Evolutionary conservation across 2,888 invertebrate genomes (phyloP).

Genomic region (Zootermopsis nevadensis): DNA sequence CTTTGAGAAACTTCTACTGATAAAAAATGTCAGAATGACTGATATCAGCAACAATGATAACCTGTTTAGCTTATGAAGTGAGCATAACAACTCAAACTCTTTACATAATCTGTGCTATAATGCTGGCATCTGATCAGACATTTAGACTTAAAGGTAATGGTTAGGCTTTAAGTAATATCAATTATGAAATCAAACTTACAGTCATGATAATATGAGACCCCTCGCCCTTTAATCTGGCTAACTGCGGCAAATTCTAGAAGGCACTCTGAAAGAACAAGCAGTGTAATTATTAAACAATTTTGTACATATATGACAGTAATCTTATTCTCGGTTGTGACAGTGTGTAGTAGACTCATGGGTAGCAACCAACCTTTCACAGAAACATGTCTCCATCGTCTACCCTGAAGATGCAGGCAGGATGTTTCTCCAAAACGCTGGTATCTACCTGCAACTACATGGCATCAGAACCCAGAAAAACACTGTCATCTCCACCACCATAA

Average conservation of each 20-base stretch:
- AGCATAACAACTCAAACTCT: not conserved
- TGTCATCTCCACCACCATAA: too few relatives aligned
- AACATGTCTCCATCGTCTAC: too few relatives aligned
- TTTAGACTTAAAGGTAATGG: not conserved
- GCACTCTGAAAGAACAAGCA: slow-evolving; percentile 1
- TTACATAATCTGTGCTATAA: not conserved
- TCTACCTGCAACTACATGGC: too few relatives aligned
- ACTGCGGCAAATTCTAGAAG: not conserved
- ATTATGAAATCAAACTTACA: slow-evolving; percentile 7
- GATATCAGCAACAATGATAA: not conserved
- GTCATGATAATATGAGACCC: slow-evolving; percentile 14
- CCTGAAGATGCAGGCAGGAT: too few relatives aligned
- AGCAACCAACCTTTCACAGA: too few relatives aligned
- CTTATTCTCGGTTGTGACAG: too few relatives aligned
- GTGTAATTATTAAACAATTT: too few relatives aligned
- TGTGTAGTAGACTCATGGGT: too few relatives aligned
- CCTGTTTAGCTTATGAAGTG: not conserved
- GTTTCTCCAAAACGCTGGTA: too few relatives aligned
- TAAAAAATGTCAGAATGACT: not conserved
- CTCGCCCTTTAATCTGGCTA: not conserved
- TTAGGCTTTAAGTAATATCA: not conserved
- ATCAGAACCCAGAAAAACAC: too few relatives aligned
- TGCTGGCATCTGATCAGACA: not conserved
- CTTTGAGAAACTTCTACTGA: too few relatives aligned
- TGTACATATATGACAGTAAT: not conserved